Evolutionary conservation across 2,888 invertebrate genomes (phyloP).

Genomic region (Synanthedon tipuliformis): DNA sequence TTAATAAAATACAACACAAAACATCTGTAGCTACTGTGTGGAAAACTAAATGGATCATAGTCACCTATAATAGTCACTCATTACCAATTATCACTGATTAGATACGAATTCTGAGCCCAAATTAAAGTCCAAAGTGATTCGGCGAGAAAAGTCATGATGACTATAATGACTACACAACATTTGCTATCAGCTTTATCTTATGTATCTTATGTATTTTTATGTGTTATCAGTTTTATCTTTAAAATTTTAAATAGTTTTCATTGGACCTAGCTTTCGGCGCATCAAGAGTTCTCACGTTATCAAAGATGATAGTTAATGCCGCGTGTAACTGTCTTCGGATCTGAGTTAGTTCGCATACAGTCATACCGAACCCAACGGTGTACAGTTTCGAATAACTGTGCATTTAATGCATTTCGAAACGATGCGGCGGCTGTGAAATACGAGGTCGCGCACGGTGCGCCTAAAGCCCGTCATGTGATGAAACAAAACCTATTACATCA

Average conservation of each 20-base stretch:
- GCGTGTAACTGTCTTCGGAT: slow-evolving; percentile 14
- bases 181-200: too few species aligned
- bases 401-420: slow-evolving; percentile 69
- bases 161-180: too few species aligned
- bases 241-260: slow-evolving; percentile 12
- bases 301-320: slow-evolving; percentile 13
- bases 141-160: too few species aligned
- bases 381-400: slow-evolving; percentile 49
- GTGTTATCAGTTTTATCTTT: slow-evolving; percentile 3
- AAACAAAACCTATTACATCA: slow-evolving; percentile 65
- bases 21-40: too few species aligned
- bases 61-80: too few species aligned
- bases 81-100: too few species aligned
- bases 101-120: too few species aligned
- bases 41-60: too few species aligned
- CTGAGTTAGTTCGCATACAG: slow-evolving; percentile 41
- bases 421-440: slow-evolving; percentile 60
- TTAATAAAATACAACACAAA: too few species aligned
- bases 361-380: slow-evolving; percentile 24
- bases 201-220: too few species aligned
- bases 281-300: slow-evolving; percentile 22
- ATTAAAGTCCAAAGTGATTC: too few species aligned
- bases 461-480: slow-evolving; percentile 54
- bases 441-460: slow-evolving; percentile 60
- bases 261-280: slow-evolving; percentile 10